Evolutionary conservation across 1,140 invertebrate species (phyloP).

Genomic region (Triops longicaudatus): DNA sequence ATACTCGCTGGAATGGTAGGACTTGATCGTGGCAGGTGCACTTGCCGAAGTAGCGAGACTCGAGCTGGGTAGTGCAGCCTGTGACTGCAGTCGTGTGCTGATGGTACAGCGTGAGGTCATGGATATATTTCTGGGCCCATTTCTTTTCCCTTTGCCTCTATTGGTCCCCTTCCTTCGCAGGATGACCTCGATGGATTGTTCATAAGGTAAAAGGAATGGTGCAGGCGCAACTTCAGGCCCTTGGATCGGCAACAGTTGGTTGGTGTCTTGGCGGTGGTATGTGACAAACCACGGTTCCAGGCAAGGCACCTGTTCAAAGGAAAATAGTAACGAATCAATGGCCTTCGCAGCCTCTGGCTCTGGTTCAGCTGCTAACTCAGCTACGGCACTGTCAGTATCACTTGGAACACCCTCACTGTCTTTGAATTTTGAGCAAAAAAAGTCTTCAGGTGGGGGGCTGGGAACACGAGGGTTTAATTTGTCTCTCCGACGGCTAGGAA

Average conservation of each 20-base stretch:
- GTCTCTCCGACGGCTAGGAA: background rate
- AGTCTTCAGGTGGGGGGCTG: background rate
- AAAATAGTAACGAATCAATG: background rate
- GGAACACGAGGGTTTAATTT: background rate
- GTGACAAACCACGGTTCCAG: background rate
- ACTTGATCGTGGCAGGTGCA: background rate
- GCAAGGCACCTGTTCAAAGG: background rate
- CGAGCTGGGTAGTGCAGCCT: conserved; percentile 2
- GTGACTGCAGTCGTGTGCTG: conserved; percentile 23
- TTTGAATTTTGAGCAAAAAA: background rate
- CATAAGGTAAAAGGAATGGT: conserved; percentile 63
- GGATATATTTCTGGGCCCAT: conserved; percentile 39
- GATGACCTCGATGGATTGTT: conserved; percentile 42
- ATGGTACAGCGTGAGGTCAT: conserved; percentile 20
- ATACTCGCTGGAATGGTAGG: conserved; percentile 34
- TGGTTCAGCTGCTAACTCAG: background rate
- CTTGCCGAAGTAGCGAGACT: background rate
- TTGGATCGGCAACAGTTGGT: background rate
- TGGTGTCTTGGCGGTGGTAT: background rate
- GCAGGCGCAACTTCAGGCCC: conserved; percentile 9
- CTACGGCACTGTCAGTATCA: conserved; percentile 7
- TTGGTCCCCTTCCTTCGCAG: conserved; percentile 24
- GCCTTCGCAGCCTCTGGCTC: background rate
- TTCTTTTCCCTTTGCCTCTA: conserved; percentile 31
- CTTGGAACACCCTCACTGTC: background rate